A percentile compares a stretch with the other conserved stretches of the same genome.
These are phyloP conservation scores for Dendrocincla fuliginosa DNA, from an alignment of 2,797 vertebrate genomes.

Conservation along the genomic window DNA sequence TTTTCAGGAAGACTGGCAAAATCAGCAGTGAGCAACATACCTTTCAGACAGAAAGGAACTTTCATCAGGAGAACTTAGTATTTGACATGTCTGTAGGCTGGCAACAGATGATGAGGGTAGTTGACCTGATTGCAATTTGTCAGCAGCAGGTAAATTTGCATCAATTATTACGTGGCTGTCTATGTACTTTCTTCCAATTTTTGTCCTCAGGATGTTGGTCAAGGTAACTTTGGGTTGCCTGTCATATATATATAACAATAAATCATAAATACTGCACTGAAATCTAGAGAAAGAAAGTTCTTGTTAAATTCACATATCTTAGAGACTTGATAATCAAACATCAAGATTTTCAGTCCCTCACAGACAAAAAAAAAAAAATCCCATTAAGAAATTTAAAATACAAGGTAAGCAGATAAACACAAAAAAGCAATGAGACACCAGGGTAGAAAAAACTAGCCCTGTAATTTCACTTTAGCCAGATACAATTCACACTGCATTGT, in stretches of 20 bases:
- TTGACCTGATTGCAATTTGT: conserved; percentile 72
- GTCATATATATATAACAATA: conserved; percentile 74
- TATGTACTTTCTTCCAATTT: conserved; percentile 80
- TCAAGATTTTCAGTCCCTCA: background rate
- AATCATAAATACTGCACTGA: conserved; percentile 66
- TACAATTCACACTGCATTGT: background rate
- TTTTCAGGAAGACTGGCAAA: conserved; percentile 67
- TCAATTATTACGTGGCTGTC: conserved; percentile 72
- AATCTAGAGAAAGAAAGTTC: conserved; percentile 28
- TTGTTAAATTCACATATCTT: background rate
- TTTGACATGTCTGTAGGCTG: conserved; percentile 74
- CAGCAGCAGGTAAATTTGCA: conserved; percentile 77
- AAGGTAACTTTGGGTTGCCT: conserved; percentile 83
- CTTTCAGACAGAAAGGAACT: conserved; percentile 77
- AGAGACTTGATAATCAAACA: background rate
- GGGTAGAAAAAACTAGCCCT: background rate
- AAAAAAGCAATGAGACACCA: background rate
- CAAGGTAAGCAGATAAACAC: background rate
- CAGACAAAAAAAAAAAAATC: background rate
- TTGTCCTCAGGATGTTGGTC: conserved; percentile 81
- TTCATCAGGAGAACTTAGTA: conserved; percentile 73
- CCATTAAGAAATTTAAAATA: background rate
- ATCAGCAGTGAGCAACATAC: conserved; percentile 74
- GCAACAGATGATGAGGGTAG: conserved; percentile 76
- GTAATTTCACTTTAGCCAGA: background rate